Base-by-base conservation (phyloP, 2,113 vertebrate genomes). In the human region DNA sequence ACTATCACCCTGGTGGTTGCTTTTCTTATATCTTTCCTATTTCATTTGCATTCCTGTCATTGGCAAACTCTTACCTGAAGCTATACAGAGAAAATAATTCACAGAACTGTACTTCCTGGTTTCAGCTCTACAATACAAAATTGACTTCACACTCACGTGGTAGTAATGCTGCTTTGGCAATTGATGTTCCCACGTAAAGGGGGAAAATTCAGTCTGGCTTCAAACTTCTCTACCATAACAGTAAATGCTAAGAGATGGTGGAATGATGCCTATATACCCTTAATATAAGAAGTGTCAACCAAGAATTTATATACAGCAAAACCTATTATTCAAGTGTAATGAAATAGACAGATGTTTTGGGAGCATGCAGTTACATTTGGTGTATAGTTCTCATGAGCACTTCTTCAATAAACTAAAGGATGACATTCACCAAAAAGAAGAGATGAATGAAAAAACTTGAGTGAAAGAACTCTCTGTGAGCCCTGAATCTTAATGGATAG, bases 371-470 rank as follows among this genome's bases (percentile, higher is more conserved):
- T 64, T 73, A 93, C 79, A 66, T 48, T 45, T 83, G 25, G 4
- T 43, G 11, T 27, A 40, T 22, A 64, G n/a, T 64, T 78, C 48
- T 92, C n/a, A 25, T 61, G 35, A 57, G 4, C 70, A 48, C 45
- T 89, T 81, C n/a, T 7, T 75, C 55, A 89, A 25, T 57, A 95
- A 88, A 92, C 40, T 57, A 22, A n/a, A 59, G 55, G 70, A 95
- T 61, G 32, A 89, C 73, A 13, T 93, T 95, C 72, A 55, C 23
- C n/a, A 89, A 83, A 93, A 89, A n/a, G 40, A 90, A 55, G 55
- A 70, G 38, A 59, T 43, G 30, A 75, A 40, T 76, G 75, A n/a
- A 35, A 90, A 96, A 92, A 43, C 35, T 59, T 1, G 0, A 35
- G 1, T 92, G 40, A 64, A 94, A 72, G 25, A 90, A 91, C 23